phyloP scores from a whole-genome alignment of 2,797 vertebrate genomes.

The Oryzias sinensis region DNA sequence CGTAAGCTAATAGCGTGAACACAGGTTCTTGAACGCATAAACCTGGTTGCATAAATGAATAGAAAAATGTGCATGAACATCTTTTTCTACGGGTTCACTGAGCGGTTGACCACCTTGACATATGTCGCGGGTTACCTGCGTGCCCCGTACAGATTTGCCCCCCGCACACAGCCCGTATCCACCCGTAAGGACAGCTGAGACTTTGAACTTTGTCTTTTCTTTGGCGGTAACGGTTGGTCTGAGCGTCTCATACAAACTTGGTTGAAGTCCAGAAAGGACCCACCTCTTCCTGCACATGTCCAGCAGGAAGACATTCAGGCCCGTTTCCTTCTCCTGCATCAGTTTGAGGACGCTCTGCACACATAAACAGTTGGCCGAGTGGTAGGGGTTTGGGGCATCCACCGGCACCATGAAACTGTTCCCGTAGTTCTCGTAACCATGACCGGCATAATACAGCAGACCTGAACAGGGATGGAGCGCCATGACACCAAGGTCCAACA shows the following conservation, averaged over 20 bases:
- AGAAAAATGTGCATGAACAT: too few relatives aligned
- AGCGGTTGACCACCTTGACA: too few relatives aligned
- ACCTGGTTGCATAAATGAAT: too few relatives aligned
- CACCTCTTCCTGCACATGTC: constrained; percentile 99
- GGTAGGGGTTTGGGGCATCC: constrained; percentile 91
- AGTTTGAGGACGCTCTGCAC: constrained; percentile 91
- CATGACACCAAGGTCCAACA: background rate
- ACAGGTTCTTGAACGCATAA: too few relatives aligned
- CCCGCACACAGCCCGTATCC: too few relatives aligned
- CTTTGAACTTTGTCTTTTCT: too few relatives aligned
- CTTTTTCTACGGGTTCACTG: too few relatives aligned
- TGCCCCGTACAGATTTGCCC: too few relatives aligned
- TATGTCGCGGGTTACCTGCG: too few relatives aligned
- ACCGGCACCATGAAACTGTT: constrained; percentile 97
- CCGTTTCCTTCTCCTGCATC: constrained; percentile 96
- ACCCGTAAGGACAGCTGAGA: too few relatives aligned
- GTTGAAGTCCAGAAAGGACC: background rate
- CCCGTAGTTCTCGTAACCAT: constrained; percentile 96
- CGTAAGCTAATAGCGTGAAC: too few relatives aligned
- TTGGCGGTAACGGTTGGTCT: too few relatives aligned
- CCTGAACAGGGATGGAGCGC: constrained; percentile 64
- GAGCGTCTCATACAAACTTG: background rate
- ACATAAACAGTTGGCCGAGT: constrained; percentile 89
- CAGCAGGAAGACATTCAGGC: constrained; percentile 92
- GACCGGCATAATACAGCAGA: constrained; percentile 94